phyloP scores from a whole-genome alignment of 2,113 vertebrate genomes.

The Tupaia chinensis region DNA sequence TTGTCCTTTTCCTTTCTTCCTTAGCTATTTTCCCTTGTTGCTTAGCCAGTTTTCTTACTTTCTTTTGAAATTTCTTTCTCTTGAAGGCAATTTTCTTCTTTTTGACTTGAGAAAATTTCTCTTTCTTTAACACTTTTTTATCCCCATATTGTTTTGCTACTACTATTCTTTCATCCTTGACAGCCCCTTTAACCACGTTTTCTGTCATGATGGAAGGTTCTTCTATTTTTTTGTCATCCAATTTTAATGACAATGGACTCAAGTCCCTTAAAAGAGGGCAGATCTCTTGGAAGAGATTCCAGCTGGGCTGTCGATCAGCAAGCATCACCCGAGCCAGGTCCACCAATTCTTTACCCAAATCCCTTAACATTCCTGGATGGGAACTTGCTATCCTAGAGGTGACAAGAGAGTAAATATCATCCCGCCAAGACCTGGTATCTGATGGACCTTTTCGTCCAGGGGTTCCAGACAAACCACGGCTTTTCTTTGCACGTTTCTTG shows the following conservation, averaged over 20 bases:
- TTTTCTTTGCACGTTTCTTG: neutral
- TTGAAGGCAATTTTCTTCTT: neutral
- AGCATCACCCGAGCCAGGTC: constrained; percentile 47
- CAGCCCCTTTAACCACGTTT: neutral
- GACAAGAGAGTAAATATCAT: constrained; percentile 70
- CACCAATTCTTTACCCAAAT: constrained; percentile 71
- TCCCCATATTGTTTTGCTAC: neutral
- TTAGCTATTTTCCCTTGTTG: neutral
- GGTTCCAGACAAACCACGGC: neutral
- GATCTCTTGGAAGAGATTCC: constrained; percentile 59
- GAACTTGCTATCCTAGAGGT: constrained; percentile 62
- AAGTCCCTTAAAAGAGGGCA: neutral
- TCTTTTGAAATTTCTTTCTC: neutral
- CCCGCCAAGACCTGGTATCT: constrained; percentile 55
- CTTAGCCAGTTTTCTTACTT: neutral
- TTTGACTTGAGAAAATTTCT: constrained; percentile 1
- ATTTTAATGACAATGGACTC: neutral
- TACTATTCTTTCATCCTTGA: neutral
- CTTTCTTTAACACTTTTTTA: neutral
- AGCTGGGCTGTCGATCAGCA: constrained; percentile 45
- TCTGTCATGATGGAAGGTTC: neutral
- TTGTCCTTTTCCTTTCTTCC: neutral
- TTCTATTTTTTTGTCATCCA: neutral
- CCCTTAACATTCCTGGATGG: constrained; percentile 7
- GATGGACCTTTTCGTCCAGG: neutral